Evolutionary conservation across 2,888 invertebrate genomes (phyloP), one percentile per base, ranked within the genome.

Genomic region (Galeruca laticollis): DNA sequence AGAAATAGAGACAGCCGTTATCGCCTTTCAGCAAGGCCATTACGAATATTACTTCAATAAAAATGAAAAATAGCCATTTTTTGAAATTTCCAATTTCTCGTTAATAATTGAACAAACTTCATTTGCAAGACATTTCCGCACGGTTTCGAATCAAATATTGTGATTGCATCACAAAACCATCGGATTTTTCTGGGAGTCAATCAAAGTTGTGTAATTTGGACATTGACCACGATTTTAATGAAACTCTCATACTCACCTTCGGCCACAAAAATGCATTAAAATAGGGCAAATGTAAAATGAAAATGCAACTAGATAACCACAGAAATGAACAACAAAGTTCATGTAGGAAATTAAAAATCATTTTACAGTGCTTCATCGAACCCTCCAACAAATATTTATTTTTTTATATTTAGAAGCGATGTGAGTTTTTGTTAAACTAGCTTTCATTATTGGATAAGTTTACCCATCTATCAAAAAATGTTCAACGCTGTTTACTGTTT

Each of bases 261-360:
- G 71, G 77, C 82, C 81, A 75, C 83, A 82, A 82, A 82, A 82
- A 83, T 81, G 78, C 82, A 82, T 83, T 82, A 82, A 82, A 82
- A 82, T 80, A 78, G 81, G 79, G 79, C 82, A 80, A 81, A 82
- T 82, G 80, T 78, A 81, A 82, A 66, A 82, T 82, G 82, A 82
- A 82, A 82, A 82, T 82, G 80, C 80, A 78, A 80, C 79, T 79
- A 78, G 76, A 77, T 78, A 78, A 81, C 82, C 82, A 73, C 82
- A 81, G 77, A 79, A 80, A 79, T 79, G 78, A 80, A 79, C 79
- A 79, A 79, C 80, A 79, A 79, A 79, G 77, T 75, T 73, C 70
- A 63, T 69, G 33, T 54, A 59, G 70, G 62, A 69, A 73, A 70
- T 73, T 73, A 68, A 70, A 76, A 77, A 77, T 76, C 74, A 72